Evolutionary conservation across 2,113 vertebrate species (phyloP), one percentile per base, ranked within the genome.

Genomic region (Ceratotherium simum): DNA sequence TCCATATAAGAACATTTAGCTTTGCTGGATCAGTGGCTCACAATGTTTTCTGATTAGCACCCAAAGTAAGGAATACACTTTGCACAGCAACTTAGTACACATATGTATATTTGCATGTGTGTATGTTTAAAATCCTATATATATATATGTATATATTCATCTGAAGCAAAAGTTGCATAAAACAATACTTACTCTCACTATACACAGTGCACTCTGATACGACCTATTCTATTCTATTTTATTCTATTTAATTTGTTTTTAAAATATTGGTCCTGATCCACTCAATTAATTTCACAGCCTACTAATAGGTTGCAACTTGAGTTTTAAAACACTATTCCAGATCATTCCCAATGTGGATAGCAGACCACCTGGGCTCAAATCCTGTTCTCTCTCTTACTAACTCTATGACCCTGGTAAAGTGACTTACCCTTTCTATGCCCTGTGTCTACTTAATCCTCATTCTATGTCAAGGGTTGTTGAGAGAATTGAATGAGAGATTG

Each of bases 401-500:
- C 6, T 62, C 0, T 33, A 27, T 3, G 58, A 27, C 58, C 54
- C 33, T 79, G n/a, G 27, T 65, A 75, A 78, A 76, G 46, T 20
- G 69, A 70, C 12, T 54, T 85, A 29, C 46, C 31, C 25, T 60
- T 64, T 87, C 80, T 64, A 17, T 21, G 7, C 36, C 36, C 31
- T 25, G 64, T 42, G 48, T 82, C 27, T 48, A 62, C 11, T n/a
- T 10, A 76, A 27, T 72, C 58, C 42, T 93, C 39, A 56, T 60
- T 87, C 56, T 62, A 60, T 39, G 58, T 72, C 56, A 89, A 84
- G 64, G n/a, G 39, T 76, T 36, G 10, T 4, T 48, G 33, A 78
- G 36, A 90, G 8, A 87, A 83, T 72, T 78, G 82, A 93, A 88
- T 88, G 64, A 96, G 56, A 91, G 95, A 79, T 48, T 39, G 83